Percentiles rank a stretch among this genome's conserved stretches.
Conservation (phyloP, 2,797 vertebrate genomes). For the Spondyliosoma cantharus region DNA sequence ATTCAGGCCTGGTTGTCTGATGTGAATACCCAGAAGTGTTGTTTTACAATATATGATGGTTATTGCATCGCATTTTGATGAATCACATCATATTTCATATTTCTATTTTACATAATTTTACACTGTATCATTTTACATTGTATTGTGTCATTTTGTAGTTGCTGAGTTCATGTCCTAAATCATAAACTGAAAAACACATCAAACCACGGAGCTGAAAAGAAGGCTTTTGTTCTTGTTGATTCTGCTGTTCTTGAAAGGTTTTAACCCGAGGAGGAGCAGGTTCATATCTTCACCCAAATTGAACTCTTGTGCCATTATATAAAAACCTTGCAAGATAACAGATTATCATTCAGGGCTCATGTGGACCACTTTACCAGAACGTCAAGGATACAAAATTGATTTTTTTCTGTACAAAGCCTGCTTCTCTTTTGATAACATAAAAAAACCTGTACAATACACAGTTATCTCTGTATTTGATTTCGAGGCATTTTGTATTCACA, state of each 20-base stretch:
- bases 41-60: no score
- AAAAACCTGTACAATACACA: slow-evolving; percentile 37
- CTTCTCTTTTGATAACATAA: slow-evolving; percentile 50
- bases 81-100: not conserved
- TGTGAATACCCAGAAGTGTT: no score
- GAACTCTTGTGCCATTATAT: slow-evolving; percentile 30
- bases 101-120: not conserved
- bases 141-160: not conserved
- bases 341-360: slow-evolving; percentile 49
- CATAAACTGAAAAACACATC: slow-evolving; percentile 7
- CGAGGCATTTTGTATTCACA: slow-evolving; percentile 63
- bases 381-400: slow-evolving; percentile 34
- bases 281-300: slow-evolving; percentile 26
- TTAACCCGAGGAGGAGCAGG: slow-evolving; percentile 10
- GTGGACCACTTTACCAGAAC: slow-evolving; percentile 46
- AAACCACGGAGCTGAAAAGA: not conserved
- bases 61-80: no score
- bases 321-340: slow-evolving; percentile 26
- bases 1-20: no score
- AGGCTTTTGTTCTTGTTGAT: slow-evolving; percentile 5
- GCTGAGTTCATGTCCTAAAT: not conserved
- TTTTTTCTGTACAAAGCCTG: slow-evolving; percentile 47
- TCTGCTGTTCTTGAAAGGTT: slow-evolving; percentile 25
- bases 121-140: not conserved
- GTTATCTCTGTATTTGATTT: slow-evolving; percentile 57